phyloP scores from a whole-genome alignment of 2,797 vertebrate genomes.

The Bucorvus abyssinicus region DNA sequence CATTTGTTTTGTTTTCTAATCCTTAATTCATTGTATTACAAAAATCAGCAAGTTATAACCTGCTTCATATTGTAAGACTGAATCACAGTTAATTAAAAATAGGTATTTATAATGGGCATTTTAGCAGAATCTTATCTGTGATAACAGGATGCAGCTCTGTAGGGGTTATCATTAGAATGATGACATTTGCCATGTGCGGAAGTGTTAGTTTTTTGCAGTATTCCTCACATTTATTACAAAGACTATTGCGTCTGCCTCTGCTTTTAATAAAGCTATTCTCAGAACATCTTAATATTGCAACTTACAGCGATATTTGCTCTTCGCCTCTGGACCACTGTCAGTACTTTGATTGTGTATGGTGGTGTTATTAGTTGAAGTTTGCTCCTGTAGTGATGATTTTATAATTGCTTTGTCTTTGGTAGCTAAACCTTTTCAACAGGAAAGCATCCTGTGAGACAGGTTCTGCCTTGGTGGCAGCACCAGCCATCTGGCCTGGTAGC shows the following conservation, averaged over 20 bases:
- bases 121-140: constrained; percentile 62
- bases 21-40: background rate
- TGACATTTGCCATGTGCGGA: background rate
- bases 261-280: background rate
- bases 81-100: constrained; percentile 52
- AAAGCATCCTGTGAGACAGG: background rate
- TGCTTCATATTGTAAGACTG: constrained; percentile 9
- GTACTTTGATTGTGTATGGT: background rate
- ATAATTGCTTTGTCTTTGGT: background rate
- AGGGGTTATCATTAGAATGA: background rate
- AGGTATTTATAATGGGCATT: constrained; percentile 57
- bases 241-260: background rate
- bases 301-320: background rate
- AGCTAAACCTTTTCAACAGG: background rate
- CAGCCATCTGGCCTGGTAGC: background rate
- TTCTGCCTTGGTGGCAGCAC: background rate
- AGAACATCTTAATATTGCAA: background rate
- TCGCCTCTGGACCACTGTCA: background rate
- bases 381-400: background rate
- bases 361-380: background rate
- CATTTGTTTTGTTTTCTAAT: background rate
- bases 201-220: background rate
- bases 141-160: constrained; percentile 18
- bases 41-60: constrained; percentile 12
- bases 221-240: background rate